phyloP scores from a whole-genome alignment of 1,140 invertebrate species.

The Mycetomoellerius zeteki region DNA sequence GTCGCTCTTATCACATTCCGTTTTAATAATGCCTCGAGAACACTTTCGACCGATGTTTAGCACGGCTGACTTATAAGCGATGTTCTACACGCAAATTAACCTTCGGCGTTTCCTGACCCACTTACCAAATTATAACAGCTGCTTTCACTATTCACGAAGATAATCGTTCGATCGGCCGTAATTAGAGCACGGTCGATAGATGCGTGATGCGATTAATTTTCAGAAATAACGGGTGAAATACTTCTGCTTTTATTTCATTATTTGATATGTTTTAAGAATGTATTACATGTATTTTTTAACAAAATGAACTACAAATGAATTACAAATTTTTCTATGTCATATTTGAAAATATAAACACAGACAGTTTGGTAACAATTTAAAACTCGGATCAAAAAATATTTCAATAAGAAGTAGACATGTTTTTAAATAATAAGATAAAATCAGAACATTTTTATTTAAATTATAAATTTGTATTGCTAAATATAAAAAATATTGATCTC shows the following conservation, averaged over 20 bases:
- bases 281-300: too few relatives aligned
- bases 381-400: too few relatives aligned
- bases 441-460: too few relatives aligned
- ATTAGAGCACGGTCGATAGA: background rate
- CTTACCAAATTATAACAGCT: slow-evolving; percentile 51
- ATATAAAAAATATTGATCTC: too few relatives aligned
- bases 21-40: slow-evolving; percentile 10
- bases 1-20: slow-evolving; percentile 43
- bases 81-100: slow-evolving; percentile 23
- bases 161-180: slow-evolving; percentile 37
- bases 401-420: too few relatives aligned
- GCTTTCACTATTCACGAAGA: slow-evolving; percentile 41
- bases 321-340: too few relatives aligned
- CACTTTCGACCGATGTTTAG: slow-evolving; percentile 51
- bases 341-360: too few relatives aligned
- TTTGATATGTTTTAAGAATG: background rate
- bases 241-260: background rate
- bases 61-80: slow-evolving; percentile 46
- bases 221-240: background rate
- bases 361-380: too few relatives aligned
- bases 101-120: slow-evolving; percentile 39
- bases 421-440: too few relatives aligned
- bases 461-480: too few relatives aligned
- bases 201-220: slow-evolving; percentile 31
- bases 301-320: too few relatives aligned